phyloP scores from a whole-genome alignment of 2,797 vertebrate species.

The Margarornis squamiger region DNA sequence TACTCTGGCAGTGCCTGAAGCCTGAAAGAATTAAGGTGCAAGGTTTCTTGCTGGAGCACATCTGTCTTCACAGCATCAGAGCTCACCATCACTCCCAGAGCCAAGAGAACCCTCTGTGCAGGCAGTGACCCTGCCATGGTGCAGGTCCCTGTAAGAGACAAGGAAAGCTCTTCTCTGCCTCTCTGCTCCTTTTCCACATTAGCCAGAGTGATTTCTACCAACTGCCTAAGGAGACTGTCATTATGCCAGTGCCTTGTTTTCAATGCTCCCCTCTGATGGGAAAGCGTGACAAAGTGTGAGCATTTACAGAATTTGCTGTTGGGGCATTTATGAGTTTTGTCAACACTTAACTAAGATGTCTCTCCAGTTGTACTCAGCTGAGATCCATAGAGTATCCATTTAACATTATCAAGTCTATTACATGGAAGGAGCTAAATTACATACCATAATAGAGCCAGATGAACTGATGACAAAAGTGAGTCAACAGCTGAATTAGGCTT shows the following conservation, averaged over 20 bases:
- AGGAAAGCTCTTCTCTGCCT: not conserved
- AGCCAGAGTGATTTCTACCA: not conserved
- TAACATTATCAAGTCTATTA: not conserved
- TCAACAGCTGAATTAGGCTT: not conserved
- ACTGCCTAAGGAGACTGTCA: not conserved
- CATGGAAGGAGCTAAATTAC: not conserved
- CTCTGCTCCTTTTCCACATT: not conserved
- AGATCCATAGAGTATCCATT: not conserved
- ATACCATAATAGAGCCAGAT: not conserved
- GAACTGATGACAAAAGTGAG: not conserved
- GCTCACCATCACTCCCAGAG: not conserved
- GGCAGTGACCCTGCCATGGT: accelerated
- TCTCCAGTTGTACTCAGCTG: not conserved
- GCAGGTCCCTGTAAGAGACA: not conserved
- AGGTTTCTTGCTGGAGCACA: not conserved
- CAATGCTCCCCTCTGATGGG: not conserved
- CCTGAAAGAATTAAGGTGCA: not conserved
- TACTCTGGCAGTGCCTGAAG: not conserved
- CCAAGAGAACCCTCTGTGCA: not conserved
- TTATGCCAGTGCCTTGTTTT: not conserved
- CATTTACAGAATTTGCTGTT: not conserved
- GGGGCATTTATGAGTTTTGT: not conserved
- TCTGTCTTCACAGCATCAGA: not conserved
- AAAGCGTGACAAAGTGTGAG: not conserved
- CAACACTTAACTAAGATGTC: not conserved